Percentiles rank a stretch among this genome's conserved stretches.
Conservation (phyloP, 2,888 invertebrate species). For the Plebejus melissa region DNA sequence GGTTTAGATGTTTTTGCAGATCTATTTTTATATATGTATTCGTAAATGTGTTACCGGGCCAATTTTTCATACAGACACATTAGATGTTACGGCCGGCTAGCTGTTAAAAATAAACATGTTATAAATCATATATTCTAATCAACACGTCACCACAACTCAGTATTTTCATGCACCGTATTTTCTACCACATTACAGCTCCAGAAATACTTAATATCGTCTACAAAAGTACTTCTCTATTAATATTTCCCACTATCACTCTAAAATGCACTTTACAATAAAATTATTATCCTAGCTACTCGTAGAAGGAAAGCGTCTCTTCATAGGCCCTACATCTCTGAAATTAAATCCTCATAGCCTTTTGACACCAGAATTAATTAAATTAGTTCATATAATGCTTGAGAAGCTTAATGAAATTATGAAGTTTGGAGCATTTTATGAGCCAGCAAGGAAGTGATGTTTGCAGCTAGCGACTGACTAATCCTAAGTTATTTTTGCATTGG, state of each 20-base stretch:
- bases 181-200: background rate
- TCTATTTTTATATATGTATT: background rate
- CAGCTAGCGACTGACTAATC: constrained; percentile 48
- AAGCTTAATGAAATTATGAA: background rate
- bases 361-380: background rate
- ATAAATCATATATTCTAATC: background rate
- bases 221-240: background rate
- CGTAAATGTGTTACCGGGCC: background rate
- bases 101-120: background rate
- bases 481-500: constrained; percentile 51
- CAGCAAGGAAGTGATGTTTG: background rate
- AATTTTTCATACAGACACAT: background rate
- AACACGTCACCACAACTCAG: background rate
- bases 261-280: background rate
- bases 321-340: no score
- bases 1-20: background rate
- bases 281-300: no score
- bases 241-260: background rate
- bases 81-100: background rate
- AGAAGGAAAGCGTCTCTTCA: background rate
- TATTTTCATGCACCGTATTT: background rate
- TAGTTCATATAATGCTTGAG: background rate
- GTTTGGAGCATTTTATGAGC: background rate
- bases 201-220: background rate
- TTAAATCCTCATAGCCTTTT: no score